Evolutionary conservation across 1,140 invertebrate genomes (phyloP), one percentile per base, ranked within the genome.

Genomic region (Drosophila biarmipes): DNA sequence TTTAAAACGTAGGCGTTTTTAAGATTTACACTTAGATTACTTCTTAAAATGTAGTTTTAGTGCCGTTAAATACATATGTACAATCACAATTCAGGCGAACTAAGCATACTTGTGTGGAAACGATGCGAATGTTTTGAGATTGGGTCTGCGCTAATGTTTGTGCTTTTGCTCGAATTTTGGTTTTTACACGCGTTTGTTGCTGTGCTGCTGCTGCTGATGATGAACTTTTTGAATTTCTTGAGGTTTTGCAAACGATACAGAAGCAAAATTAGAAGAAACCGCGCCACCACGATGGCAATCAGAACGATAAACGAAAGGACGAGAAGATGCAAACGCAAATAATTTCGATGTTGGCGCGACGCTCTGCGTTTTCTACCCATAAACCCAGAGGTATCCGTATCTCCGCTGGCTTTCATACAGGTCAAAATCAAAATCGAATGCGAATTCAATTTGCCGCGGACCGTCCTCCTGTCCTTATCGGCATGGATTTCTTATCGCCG

Each of bases 271-370:
- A 87, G 89, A 69, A 90, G 89, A 89, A 85, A 69, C 61, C 80
- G 78, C 80, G 63, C 80, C 77, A 89, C 84, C 56, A 84, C 85
- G 80, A 89, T 86, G 81, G 87, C 86, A 90, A 90, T 86, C 67
- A 90, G 87, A 80, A 90, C 68, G 78, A 80, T 73, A 90, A 90
- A 86, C 81, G 79, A 86, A 91, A 91, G 78, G 72, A 86, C 85
- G 78, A 90, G 84, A 89, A 89, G 84, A 90, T 80, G 90, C 82
- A 91, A 91, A 91, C 90, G 87, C 85, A 91, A 91, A 90, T 91
- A 91, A 91, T 91, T 91, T 90, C 80, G 90, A 90, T 90, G 87
- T 86, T 89, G 90, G 87, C 90, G 90, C 67, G 87, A 66, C 68
- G 78, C 79, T 87, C 80, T 91, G 74, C 84, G 90, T 91, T 91